Conservation (phyloP, 2,113 vertebrate species). For the Cyphomyrus discorhynchus region DNA sequence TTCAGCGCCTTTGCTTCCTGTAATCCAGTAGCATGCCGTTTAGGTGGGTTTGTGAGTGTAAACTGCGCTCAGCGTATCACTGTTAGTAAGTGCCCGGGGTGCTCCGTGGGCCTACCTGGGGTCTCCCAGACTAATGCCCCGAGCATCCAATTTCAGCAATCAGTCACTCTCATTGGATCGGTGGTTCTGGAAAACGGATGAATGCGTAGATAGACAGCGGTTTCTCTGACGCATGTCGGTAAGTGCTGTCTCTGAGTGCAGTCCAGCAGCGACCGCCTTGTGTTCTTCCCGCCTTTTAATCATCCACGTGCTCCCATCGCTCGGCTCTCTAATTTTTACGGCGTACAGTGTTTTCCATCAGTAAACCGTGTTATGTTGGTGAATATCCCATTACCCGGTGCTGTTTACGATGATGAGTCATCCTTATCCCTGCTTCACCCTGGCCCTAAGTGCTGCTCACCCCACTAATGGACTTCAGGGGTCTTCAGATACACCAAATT, state of each 20-base stretch:
- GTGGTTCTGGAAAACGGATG: neutral
- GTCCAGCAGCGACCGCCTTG: neutral
- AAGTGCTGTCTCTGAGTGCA: neutral
- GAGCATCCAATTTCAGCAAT: neutral
- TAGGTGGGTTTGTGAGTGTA: neutral
- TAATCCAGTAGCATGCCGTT: neutral
- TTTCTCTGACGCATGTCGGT: neutral
- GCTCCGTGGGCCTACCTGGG: neutral
- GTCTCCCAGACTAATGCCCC: neutral
- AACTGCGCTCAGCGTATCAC: neutral
- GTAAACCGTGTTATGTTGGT: neutral
- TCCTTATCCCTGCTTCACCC: neutral
- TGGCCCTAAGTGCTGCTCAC: neutral
- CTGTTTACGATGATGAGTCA: neutral
- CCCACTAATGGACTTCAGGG: constrained; percentile 1
- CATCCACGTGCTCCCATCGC: neutral
- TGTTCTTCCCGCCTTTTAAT: neutral
- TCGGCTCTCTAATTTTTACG: neutral
- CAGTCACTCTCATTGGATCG: neutral
- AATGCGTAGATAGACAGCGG: neutral
- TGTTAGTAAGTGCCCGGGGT: neutral
- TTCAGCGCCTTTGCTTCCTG: neutral
- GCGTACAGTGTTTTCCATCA: neutral
- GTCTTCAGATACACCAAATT: neutral
- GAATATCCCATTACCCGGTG: neutral